Evolutionary conservation across 2,797 vertebrate species (phyloP).

Genomic region (Leucoraja ocellata): DNA sequence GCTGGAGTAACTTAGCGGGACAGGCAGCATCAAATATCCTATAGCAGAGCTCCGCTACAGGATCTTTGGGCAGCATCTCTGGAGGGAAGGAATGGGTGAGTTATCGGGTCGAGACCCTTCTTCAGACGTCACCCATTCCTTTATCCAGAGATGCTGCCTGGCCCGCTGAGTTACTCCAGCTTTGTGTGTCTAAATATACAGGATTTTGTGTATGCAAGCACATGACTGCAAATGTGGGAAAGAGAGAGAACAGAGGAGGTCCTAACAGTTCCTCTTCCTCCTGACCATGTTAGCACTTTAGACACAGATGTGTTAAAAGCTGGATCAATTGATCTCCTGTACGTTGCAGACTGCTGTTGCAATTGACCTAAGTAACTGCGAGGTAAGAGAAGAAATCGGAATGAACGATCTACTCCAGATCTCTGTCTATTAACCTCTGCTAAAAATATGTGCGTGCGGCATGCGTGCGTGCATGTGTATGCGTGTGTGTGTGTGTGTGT

Average conservation of each 20-base stretch:
- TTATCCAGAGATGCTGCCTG: too few relatives aligned
- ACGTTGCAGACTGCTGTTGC: not conserved
- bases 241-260: not conserved
- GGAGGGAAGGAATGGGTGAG: too few relatives aligned
- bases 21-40: too few relatives aligned
- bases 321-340: not conserved
- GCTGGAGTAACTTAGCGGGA: too few relatives aligned
- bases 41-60: too few relatives aligned
- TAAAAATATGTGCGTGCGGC: not conserved
- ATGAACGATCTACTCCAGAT: not conserved
- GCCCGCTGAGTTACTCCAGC: too few relatives aligned
- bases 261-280: not conserved
- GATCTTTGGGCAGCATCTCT: too few relatives aligned
- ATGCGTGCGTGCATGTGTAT: not conserved
- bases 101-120: too few relatives aligned
- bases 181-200: not conserved
- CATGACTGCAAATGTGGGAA: not conserved
- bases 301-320: not conserved
- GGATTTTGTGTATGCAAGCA: not conserved
- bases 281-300: not conserved
- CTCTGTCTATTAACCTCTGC: not conserved
- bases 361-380: not conserved
- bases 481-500: too few relatives aligned
- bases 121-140: too few relatives aligned
- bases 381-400: not conserved